phyloP scores from a whole-genome alignment of 1,140 invertebrate genomes.

The Battus philenor region DNA sequence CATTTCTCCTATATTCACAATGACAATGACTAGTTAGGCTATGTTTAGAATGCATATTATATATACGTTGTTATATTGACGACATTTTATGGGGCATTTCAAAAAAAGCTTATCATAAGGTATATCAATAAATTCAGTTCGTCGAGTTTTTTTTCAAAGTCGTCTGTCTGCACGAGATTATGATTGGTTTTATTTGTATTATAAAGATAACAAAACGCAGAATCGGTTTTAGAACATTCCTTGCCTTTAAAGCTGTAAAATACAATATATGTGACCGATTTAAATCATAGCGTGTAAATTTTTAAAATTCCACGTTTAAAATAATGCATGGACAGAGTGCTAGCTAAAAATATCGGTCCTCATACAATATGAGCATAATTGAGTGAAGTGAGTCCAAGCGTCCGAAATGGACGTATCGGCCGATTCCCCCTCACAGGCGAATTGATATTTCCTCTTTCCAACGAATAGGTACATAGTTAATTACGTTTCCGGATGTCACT shows the following conservation, averaged over 20 bases:
- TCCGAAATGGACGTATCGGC: conserved; percentile 38
- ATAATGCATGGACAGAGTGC: conserved; percentile 1
- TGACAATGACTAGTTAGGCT: no score
- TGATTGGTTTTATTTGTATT: neutral
- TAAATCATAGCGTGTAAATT: neutral
- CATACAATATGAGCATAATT: conserved; percentile 44
- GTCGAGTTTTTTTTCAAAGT: no score
- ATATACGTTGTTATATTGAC: no score
- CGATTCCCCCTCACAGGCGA: conserved; percentile 43
- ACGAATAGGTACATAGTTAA: conserved; percentile 61
- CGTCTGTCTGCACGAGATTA: no score
- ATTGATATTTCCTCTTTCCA: conserved; percentile 73
- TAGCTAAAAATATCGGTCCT: conserved; percentile 29
- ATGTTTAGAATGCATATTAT: no score
- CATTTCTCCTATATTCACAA: no score
- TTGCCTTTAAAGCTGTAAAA: neutral
- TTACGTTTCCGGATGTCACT: conserved; percentile 67
- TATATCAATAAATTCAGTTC: no score
- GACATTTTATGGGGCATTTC: no score
- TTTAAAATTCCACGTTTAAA: conserved; percentile 9
- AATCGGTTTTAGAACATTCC: neutral
- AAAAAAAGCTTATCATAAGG: no score
- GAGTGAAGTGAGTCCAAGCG: conserved; percentile 38
- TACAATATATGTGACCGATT: neutral
- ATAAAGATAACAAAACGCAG: neutral